Conservation (phyloP, 2,113 vertebrate species). For the Mustelus asterias region DNA sequence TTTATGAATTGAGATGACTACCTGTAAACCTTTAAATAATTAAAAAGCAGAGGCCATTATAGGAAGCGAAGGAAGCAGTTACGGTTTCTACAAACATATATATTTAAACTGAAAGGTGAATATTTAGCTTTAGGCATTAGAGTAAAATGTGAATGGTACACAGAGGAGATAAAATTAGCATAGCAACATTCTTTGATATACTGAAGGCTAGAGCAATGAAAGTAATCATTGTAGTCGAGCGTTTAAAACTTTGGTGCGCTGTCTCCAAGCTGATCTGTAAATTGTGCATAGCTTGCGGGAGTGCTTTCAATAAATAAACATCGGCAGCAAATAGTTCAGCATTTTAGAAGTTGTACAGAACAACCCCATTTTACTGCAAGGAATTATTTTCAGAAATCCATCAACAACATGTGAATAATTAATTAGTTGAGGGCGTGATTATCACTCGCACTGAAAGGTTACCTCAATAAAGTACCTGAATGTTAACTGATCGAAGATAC, state of each 20-base stretch:
- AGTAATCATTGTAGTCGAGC: background rate
- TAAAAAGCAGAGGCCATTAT: background rate
- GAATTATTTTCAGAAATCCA: background rate
- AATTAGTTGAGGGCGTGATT: background rate
- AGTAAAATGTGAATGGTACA: background rate
- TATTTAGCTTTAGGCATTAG: background rate
- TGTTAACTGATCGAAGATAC: background rate
- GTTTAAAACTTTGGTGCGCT: background rate
- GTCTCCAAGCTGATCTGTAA: background rate
- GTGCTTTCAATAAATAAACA: background rate
- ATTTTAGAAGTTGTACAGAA: background rate
- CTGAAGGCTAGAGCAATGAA: background rate
- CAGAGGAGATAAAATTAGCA: background rate
- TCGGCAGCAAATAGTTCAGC: background rate
- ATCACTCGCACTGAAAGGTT: background rate
- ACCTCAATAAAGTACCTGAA: background rate
- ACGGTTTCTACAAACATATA: background rate
- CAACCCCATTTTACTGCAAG: background rate
- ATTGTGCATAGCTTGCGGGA: background rate
- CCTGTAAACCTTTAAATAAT: background rate
- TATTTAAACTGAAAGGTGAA: background rate
- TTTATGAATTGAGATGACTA: background rate
- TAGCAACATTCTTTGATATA: background rate
- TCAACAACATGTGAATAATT: background rate
- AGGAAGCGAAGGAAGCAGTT: background rate